Percentiles rank a stretch among this genome's conserved stretches.
Evolutionary conservation across 2,888 invertebrate species (phyloP).

Genomic region (Pyrgus malvae): DNA sequence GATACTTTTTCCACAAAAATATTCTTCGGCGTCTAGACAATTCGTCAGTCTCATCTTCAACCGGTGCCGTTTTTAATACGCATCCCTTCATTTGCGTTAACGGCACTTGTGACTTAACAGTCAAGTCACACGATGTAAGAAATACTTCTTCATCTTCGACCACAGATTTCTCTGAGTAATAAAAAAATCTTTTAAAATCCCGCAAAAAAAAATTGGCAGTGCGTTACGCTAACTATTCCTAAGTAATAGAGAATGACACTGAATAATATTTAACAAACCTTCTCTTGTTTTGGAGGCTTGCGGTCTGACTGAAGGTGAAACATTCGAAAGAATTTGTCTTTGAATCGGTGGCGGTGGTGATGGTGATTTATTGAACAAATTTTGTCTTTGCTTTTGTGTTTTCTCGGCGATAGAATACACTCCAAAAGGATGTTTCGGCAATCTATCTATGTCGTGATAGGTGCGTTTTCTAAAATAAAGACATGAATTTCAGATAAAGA

Average conservation of each 20-base stretch:
- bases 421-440: conserved; percentile 65
- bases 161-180: conserved; percentile 45
- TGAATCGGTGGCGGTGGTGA: conserved; percentile 54
- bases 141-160: conserved; percentile 57
- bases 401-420: conserved; percentile 66
- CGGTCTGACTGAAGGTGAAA: conserved; percentile 41
- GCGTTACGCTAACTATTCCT: conserved; percentile 42
- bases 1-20: conserved; percentile 50
- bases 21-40: conserved; percentile 30
- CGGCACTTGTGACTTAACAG: conserved; percentile 41
- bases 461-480: conserved; percentile 61
- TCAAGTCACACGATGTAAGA: conserved; percentile 61
- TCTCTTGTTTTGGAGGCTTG: conserved; percentile 57
- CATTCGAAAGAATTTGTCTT: conserved; percentile 45
- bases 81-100: conserved; percentile 52
- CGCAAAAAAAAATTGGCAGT: conserved; percentile 42
- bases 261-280: conserved; percentile 44
- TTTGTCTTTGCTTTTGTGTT: conserved; percentile 44
- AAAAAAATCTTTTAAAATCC: conserved; percentile 19
- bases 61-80: conserved; percentile 46
- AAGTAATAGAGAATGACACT: not conserved
- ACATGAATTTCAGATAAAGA: no score
- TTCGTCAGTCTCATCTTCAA: conserved; percentile 39
- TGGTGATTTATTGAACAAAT: conserved; percentile 50
- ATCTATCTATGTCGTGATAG: conserved; percentile 55